Conservation (phyloP, 2,113 vertebrate species). For the Triplophysa tibetana region DNA sequence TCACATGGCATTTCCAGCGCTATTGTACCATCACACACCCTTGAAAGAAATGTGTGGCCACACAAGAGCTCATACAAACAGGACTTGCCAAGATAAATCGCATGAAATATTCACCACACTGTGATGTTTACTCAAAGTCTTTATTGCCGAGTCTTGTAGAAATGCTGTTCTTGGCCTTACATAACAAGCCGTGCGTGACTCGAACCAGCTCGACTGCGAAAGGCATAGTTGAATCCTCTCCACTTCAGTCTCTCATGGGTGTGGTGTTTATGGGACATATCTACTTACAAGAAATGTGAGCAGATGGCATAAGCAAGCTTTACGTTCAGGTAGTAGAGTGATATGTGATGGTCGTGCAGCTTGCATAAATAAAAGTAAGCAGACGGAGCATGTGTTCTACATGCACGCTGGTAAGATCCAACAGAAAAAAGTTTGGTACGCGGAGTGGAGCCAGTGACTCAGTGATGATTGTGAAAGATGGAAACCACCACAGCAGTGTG, state of each 20-base stretch:
- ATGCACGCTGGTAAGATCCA: background rate
- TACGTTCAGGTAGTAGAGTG: background rate
- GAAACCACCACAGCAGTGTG: conserved; percentile 35
- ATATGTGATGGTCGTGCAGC: background rate
- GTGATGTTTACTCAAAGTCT: background rate
- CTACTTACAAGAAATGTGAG: conserved; percentile 10
- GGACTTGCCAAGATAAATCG: background rate
- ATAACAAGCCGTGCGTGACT: conserved; percentile 30
- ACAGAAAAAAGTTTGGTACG: conserved; percentile 9
- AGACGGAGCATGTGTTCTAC: background rate
- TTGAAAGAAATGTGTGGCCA: background rate
- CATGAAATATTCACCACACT: background rate
- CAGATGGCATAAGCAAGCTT: background rate
- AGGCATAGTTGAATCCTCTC: conserved; percentile 11
- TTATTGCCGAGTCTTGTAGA: background rate
- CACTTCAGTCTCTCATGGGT: background rate
- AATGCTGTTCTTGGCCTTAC: conserved; percentile 18
- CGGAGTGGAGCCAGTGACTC: conserved; percentile 33
- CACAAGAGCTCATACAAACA: background rate
- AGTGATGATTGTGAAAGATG: conserved; percentile 44
- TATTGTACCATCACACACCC: background rate
- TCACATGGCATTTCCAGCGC: background rate
- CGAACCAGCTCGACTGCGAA: background rate
- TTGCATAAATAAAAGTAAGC: background rate
- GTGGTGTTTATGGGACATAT: conserved; percentile 14